These are phyloP conservation scores for Allygus modestus DNA, from an alignment of 2,888 invertebrate species.

Conservation along the genomic window DNA sequence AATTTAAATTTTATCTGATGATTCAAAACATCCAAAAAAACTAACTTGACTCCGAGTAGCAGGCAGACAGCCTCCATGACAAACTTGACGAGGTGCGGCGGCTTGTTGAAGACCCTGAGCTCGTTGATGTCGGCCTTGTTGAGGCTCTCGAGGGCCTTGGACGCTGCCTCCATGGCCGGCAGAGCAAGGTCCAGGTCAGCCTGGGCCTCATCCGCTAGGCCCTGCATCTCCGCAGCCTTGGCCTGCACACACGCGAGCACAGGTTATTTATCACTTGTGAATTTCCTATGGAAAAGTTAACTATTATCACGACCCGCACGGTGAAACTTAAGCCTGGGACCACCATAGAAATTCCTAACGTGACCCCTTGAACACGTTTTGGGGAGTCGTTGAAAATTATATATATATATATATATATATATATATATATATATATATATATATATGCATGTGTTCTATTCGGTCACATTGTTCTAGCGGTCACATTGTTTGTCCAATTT, in stretches of 20 bases:
- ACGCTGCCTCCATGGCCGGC: conserved; percentile 91
- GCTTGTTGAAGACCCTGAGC: conserved; percentile 90
- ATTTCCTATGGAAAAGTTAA: too few relatives aligned
- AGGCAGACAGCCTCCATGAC: conserved; percentile 96
- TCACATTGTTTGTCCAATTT: too few relatives aligned
- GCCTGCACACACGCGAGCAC: conserved; percentile 76
- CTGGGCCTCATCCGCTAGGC: conserved; percentile 91
- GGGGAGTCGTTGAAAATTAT: too few relatives aligned
- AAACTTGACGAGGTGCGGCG: conserved; percentile 90
- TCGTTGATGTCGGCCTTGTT: conserved; percentile 96
- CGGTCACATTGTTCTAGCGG: too few relatives aligned
- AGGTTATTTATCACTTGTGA: background rate
- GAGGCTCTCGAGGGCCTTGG: conserved; percentile 88
- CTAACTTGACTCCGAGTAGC: conserved; percentile 88
- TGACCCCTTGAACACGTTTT: too few relatives aligned
- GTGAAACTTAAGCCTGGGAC: too few relatives aligned
- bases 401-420: too few relatives aligned
- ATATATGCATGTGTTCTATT: too few relatives aligned
- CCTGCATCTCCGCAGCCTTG: conserved; percentile 90
- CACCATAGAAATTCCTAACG: too few relatives aligned
- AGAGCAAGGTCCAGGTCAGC: conserved; percentile 90
- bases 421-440: too few relatives aligned
- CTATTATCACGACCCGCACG: too few relatives aligned
- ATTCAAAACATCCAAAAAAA: background rate
- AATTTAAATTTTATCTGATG: too few relatives aligned